Percentiles rank a stretch among this genome's conserved stretches.
phyloP scores from a whole-genome alignment of 2,797 vertebrate genomes.

The Labroides dimidiatus region DNA sequence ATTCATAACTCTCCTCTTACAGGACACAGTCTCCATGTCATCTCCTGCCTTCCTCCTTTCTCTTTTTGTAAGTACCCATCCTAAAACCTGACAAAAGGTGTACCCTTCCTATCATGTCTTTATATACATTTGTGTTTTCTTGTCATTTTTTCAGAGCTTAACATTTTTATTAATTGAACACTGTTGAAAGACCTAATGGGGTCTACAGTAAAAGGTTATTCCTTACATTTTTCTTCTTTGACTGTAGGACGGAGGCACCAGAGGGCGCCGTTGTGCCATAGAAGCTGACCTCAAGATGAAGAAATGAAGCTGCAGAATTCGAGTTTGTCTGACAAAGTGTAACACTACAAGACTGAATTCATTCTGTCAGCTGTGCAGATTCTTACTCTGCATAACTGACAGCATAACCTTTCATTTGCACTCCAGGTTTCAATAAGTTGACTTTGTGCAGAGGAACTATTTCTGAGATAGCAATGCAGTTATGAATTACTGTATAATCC shows the following conservation, averaged over 20 bases:
- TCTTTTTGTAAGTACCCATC: slow-evolving; percentile 97
- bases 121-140: background rate
- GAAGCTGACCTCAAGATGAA: slow-evolving; percentile 99
- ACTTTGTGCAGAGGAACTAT: slow-evolving; percentile 36
- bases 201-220: background rate
- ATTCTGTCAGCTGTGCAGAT: slow-evolving; percentile 38
- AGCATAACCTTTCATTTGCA: slow-evolving; percentile 52
- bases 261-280: slow-evolving; percentile 96
- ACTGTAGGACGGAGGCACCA: slow-evolving; percentile 94
- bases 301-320: slow-evolving; percentile 80
- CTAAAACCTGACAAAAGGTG: slow-evolving; percentile 6
- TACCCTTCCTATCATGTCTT: background rate
- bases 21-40: slow-evolving; percentile 99
- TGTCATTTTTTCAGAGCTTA: background rate
- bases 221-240: slow-evolving; percentile 9
- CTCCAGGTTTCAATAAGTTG: slow-evolving; percentile 44
- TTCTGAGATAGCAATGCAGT: slow-evolving; percentile 44
- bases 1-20: slow-evolving; percentile 85
- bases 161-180: background rate
- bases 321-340: slow-evolving; percentile 6
- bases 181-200: background rate
- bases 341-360: slow-evolving; percentile 24
- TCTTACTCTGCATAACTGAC: slow-evolving; percentile 40
- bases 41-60: slow-evolving; percentile 99
- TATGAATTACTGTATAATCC: slow-evolving; percentile 66